A percentile compares a stretch with the other conserved stretches of the same genome.
Evolutionary conservation across 2,797 vertebrate genomes (phyloP).

Genomic region (Ctenochaetus hawaiiensis): DNA sequence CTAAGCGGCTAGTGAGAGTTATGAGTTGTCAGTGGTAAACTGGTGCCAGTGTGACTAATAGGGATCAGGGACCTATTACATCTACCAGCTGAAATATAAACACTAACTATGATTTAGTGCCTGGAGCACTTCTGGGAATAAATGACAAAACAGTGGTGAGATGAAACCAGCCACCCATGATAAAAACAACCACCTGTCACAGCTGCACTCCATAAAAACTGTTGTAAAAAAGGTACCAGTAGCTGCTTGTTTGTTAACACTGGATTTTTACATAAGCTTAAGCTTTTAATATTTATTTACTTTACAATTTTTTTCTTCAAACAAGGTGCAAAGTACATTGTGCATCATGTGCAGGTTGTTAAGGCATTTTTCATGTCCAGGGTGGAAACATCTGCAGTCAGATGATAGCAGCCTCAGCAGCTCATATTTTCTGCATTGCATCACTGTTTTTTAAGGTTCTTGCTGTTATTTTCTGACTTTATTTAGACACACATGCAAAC

Average conservation of each 20-base stretch:
- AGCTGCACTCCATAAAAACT: conserved; percentile 27
- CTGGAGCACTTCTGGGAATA: conserved; percentile 23
- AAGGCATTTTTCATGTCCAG: neutral
- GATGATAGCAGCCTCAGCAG: neutral
- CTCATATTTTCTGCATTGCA: conserved; percentile 2
- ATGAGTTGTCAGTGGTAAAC: neutral
- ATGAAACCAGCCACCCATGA: conserved; percentile 23
- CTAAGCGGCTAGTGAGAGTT: neutral
- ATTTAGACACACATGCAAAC: neutral
- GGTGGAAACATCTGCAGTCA: conserved; percentile 3
- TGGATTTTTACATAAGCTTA: conserved; percentile 7
- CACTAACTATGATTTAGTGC: conserved; percentile 8
- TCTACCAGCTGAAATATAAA: conserved; percentile 32
- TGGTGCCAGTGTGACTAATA: conserved; percentile 30
- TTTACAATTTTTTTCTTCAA: neutral
- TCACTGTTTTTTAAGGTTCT: neutral
- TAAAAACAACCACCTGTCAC: conserved; percentile 34
- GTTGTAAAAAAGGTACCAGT: neutral
- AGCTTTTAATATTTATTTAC: neutral
- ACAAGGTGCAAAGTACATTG: neutral
- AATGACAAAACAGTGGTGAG: conserved; percentile 26
- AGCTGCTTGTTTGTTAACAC: conserved; percentile 10
- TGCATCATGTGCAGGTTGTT: neutral
- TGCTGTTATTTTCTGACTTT: neutral
- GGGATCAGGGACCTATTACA: conserved; percentile 4